Base-by-base conservation (phyloP, 2,113 vertebrate genomes). In the Nothobranchius furzeri region DNA sequence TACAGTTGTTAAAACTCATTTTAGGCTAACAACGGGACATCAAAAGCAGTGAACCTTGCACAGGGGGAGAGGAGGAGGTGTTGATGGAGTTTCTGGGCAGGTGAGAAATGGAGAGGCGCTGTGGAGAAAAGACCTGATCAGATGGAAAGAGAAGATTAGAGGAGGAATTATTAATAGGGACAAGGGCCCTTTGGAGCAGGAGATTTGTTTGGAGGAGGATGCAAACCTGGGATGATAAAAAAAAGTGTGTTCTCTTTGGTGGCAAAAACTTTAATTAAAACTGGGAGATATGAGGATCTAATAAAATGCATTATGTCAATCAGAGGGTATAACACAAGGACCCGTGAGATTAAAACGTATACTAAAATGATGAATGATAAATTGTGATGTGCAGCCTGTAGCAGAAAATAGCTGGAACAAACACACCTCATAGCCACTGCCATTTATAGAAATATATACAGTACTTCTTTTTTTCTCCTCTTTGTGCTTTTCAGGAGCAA, bases 1-100 rank as follows among this genome's bases (percentile, higher is more conserved):
- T 87, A 87, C 83, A 89, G 90, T 89, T 92, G 91, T 92, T 91
- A 89, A 88, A 88, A 87, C 85, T 92, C 80, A 88, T 91, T 91
- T 89, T 85, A 81, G 82, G 85, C 85, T 81, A 87, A 89, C 77
- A 83, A 85, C 78, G 62, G 89, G 88, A 87, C 87, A 86, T 88
- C 83, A 89, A 80, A 89, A 83, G 87, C 83, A 54, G 78, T 75
- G 78, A 89, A 87, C 77, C 84, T 53, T 71, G 84, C 81, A 74
- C 80, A 72, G 83, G 75, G 80, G 81, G 86, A 82, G 76, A 78
- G 78, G 79, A 85, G 76, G 85, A 88, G 82, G 84, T 85, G 85
- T 86, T 91, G 89, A 92, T 91, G 71, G 85, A 87, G 88, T 87
- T 84, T 89, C 82, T 76, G 83, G 72, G 82, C 85, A 86, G 88